Conservation (phyloP, 2,888 invertebrate genomes). For the Auanema freiburgensis region DNA sequence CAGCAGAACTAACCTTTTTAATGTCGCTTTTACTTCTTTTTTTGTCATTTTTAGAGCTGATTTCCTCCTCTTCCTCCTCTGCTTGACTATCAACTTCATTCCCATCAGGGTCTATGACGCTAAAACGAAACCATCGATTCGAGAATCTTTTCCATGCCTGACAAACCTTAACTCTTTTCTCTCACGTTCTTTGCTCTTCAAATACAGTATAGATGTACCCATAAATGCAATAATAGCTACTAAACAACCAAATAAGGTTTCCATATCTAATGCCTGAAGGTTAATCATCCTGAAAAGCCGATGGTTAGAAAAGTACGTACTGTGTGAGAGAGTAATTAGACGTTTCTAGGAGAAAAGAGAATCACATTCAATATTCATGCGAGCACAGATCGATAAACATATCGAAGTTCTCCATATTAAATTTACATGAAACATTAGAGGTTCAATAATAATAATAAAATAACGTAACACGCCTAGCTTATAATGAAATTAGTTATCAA, state of each 20-base stretch:
- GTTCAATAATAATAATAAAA: slow-evolving; percentile 1
- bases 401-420: no score
- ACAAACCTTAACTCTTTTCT: not conserved
- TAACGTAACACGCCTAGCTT: not conserved
- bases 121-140: not conserved
- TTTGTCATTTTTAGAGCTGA: slow-evolving; percentile 18
- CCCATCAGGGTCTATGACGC: not conserved
- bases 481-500: not conserved
- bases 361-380: not conserved
- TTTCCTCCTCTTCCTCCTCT: slow-evolving; percentile 25
- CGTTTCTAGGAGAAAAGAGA: slow-evolving; percentile 6
- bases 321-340: not conserved
- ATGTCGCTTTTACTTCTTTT: slow-evolving; percentile 22
- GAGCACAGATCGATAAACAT: not conserved
- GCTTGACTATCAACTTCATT: slow-evolving; percentile 11
- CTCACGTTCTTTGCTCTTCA: slow-evolving; percentile 18
- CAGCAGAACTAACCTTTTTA: not conserved
- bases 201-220: slow-evolving; percentile 25
- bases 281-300: slow-evolving; percentile 26
- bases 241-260: slow-evolving; percentile 24
- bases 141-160: not conserved
- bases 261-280: slow-evolving; percentile 25
- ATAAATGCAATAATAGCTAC: slow-evolving; percentile 29
- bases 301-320: not conserved
- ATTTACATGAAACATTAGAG: no score